Evolutionary conservation across 1,140 invertebrate species (phyloP).

Genomic region (Lanistes nyassanus): DNA sequence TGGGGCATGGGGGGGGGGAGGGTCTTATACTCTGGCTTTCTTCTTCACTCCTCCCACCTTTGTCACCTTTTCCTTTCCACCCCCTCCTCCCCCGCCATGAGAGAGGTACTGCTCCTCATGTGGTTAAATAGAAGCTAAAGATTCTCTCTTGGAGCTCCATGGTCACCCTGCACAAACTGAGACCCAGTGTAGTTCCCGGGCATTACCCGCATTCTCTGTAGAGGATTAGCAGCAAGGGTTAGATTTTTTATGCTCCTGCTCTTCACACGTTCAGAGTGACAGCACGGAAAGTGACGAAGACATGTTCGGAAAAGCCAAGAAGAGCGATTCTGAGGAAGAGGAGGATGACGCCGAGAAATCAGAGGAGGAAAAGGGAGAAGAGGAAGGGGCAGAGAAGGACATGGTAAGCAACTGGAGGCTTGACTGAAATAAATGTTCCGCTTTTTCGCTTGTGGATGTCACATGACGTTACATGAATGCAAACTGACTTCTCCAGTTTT

Average conservation of each 20-base stretch:
- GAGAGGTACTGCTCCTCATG: too few species aligned
- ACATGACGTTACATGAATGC: neutral
- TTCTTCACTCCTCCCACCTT: neutral
- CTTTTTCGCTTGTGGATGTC: neutral
- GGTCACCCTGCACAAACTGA: neutral
- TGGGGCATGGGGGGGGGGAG: too few species aligned
- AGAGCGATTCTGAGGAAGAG: constrained; percentile 13
- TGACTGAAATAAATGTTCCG: neutral
- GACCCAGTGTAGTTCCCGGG: too few species aligned
- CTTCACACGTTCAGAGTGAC: neutral
- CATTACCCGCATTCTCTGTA: neutral
- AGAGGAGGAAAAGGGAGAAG: constrained; percentile 28
- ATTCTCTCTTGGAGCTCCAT: too few species aligned
- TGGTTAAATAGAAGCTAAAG: too few species aligned
- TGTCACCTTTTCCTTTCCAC: neutral
- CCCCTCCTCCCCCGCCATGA: neutral
- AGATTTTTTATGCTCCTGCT: neutral
- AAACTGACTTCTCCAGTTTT: neutral
- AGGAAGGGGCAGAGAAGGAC: constrained; percentile 28
- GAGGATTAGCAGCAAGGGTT: too few species aligned
- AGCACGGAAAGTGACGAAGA: constrained; percentile 37
- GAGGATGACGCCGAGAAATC: constrained; percentile 14
- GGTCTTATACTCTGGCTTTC: too few species aligned
- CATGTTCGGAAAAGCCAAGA: constrained; percentile 39
- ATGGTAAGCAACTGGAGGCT: neutral